Base-by-base conservation (phyloP, 2,113 vertebrate species). In the Hylia prasina region DNA sequence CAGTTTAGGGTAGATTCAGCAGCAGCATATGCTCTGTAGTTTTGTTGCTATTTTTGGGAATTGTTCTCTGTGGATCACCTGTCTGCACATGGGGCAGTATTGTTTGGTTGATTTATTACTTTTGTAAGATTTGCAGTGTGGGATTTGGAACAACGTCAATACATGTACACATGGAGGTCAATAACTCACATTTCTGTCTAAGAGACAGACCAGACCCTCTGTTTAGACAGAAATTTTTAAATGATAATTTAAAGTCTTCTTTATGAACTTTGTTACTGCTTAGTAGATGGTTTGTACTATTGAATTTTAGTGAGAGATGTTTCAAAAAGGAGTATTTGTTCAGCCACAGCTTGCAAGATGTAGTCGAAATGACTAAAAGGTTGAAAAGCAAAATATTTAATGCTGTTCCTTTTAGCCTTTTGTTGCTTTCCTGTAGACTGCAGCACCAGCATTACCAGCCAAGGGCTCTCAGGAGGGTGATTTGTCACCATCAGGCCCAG, bases 291-390 rank as follows among this genome's bases (percentile, higher is more conserved):
- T 35, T 87, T 78, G 45, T 66, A 3, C 40, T n/a, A 14, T 14
- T 24, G 57, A 57, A 78, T 57, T 39, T 70, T 60, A 50, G n/a
- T 31, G n/a, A 70, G 63, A 60, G 15, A 3, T 39, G 2, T 45
- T 89, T 70, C 45, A 53, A 57, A 89, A 69, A 69, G 15, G 22
- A 28, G 3, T 40, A 23, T 73, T 87, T 73, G 17, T 82, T 75
- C 39, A 58, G 44, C 1, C 5, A 25, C 0, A 0, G 35, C 37
- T 60, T 51, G 54, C 27, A 64, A 56, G 48, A 22, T 0, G 1
- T 11, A 57, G 9, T n/a, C 57, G 70, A 91, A 65, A 60, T 39
- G 8, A 51, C 33, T 80, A 60, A 82, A 72, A 44, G 12, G 4
- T 24, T 75, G 56, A 61, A 85, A 90, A 82, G 20, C 14, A 56